Evolutionary conservation across 2,797 vertebrate genomes (phyloP).

Genomic region (Hippocampus kuda): DNA sequence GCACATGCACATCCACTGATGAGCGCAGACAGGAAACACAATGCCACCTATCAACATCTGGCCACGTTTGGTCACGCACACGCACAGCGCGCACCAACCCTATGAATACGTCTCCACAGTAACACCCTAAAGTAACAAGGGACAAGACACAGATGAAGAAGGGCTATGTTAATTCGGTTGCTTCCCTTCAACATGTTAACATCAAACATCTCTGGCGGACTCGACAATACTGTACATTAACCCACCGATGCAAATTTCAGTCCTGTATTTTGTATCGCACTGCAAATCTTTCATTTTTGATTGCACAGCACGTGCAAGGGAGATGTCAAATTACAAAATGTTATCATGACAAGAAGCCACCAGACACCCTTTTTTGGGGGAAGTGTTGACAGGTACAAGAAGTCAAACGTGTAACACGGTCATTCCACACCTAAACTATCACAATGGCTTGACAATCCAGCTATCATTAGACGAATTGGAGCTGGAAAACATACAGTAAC

Average conservation of each 20-base stretch:
- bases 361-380: neutral
- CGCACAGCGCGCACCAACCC: constrained; percentile 7
- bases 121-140: constrained; percentile 49
- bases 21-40: constrained; percentile 28
- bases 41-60: constrained; percentile 18
- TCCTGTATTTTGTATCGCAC: constrained; percentile 2
- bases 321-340: neutral
- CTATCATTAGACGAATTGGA: constrained; percentile 37
- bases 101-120: constrained; percentile 38
- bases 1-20: constrained; percentile 25
- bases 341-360: neutral
- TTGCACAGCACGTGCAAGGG: neutral
- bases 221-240: constrained; percentile 19
- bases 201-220: constrained; percentile 26
- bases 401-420: constrained; percentile 55
- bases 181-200: constrained; percentile 29
- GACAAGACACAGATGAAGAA: constrained; percentile 59
- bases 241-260: constrained; percentile 11
- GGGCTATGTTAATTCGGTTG: constrained; percentile 64
- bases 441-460: constrained; percentile 55
- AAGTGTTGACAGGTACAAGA: constrained; percentile 25
- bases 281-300: neutral
- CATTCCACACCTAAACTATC: constrained; percentile 50
- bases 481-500: constrained; percentile 11
- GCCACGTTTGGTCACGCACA: constrained; percentile 2